Evolutionary conservation across 2,888 invertebrate species (phyloP).

Genomic region (Buathra laborator): DNA sequence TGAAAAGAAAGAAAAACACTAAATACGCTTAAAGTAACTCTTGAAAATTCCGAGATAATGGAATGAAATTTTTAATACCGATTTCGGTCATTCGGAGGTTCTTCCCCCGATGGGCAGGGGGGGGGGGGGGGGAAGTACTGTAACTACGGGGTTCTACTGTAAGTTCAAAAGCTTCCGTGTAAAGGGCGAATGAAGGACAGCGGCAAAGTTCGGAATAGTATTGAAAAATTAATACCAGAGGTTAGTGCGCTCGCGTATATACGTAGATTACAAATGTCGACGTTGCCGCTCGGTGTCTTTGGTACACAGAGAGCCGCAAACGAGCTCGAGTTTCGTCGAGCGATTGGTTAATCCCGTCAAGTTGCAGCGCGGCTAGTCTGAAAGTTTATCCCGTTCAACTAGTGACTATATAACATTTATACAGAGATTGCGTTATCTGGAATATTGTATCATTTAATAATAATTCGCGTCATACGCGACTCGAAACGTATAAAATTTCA

Average conservation of each 20-base stretch:
- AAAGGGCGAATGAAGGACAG: no score
- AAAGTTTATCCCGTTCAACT: constrained; percentile 39
- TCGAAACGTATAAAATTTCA: constrained; percentile 5
- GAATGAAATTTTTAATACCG: no score
- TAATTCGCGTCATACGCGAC: neutral
- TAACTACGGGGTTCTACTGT: no score
- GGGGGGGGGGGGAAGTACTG: no score
- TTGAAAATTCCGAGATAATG: no score
- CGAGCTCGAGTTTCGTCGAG: constrained; percentile 47
- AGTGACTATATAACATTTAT: neutral
- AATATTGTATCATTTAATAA: constrained; percentile 43
- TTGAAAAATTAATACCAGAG: constrained; percentile 31
- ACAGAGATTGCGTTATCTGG: constrained; percentile 48
- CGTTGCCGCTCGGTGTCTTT: constrained; percentile 3
- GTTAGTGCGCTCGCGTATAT: constrained; percentile 22
- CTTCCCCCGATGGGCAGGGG: no score
- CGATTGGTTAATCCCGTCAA: constrained; percentile 48
- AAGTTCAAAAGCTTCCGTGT: no score
- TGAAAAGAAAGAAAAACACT: no score
- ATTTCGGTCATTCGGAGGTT: no score
- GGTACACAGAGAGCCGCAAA: constrained; percentile 27
- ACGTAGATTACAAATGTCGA: neutral
- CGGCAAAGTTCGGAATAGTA: no score
- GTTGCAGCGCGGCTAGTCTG: constrained; percentile 10
- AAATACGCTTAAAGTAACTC: no score